Conservation (phyloP, 2,113 vertebrate genomes). For the Apistogramma diplotaenia region DNA sequence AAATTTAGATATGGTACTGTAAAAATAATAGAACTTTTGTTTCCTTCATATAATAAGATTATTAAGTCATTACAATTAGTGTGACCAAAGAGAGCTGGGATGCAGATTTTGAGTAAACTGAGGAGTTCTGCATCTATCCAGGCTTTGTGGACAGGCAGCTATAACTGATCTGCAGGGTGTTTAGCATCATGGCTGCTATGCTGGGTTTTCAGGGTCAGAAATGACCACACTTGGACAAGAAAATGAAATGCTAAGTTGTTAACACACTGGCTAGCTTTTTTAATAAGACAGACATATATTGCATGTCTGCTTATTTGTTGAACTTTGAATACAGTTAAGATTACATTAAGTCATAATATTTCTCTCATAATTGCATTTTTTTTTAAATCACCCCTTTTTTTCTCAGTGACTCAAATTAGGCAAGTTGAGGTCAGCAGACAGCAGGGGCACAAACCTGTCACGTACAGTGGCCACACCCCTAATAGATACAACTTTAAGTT, state of each 20-base stretch:
- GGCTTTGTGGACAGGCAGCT: background rate
- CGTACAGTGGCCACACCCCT: background rate
- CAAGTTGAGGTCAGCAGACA: background rate
- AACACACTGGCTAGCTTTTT: too few relatives aligned
- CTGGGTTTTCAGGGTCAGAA: background rate
- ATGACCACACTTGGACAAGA: background rate
- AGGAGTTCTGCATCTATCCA: background rate
- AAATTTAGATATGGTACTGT: background rate
- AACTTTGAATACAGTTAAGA: background rate
- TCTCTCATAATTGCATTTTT: background rate
- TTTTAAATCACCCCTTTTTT: background rate
- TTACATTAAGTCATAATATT: background rate
- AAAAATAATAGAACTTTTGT: background rate
- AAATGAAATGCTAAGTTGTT: background rate
- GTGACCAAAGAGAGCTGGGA: background rate
- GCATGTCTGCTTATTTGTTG: background rate
- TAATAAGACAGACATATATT: too few relatives aligned
- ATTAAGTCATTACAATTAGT: background rate
- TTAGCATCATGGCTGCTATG: background rate
- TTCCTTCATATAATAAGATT: background rate
- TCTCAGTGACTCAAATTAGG: background rate
- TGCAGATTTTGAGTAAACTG: background rate
- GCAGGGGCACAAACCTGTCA: background rate
- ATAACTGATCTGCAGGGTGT: background rate
- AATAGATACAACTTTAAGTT: background rate